These are phyloP conservation scores for Phenganax subtilis DNA, from an alignment of 92 coral and sea anemone species.

Conservation along the genomic window DNA sequence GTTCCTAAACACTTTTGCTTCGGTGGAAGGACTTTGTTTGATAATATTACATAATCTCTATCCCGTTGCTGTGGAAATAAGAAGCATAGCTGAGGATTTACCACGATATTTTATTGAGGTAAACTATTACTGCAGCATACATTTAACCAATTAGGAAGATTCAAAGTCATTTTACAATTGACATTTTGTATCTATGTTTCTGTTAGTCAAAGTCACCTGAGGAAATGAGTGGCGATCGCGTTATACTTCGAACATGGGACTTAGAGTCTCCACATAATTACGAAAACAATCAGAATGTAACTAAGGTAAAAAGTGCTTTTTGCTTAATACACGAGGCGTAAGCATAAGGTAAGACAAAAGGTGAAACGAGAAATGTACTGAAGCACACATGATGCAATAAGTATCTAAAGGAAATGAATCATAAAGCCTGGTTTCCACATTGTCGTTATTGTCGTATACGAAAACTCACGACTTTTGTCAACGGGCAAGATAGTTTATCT, in stretches of 20 bases:
- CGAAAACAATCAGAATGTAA: conserved; percentile 88
- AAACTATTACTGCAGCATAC: background rate
- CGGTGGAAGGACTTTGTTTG: conserved; percentile 72
- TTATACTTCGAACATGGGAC: conserved; percentile 89
- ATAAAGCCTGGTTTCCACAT: no score
- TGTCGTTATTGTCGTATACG: no score
- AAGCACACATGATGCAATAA: background rate
- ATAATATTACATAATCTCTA: conserved; percentile 79
- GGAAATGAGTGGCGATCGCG: conserved; percentile 78
- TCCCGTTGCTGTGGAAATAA: conserved; percentile 76
- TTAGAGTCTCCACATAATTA: conserved; percentile 91
- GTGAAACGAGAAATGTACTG: background rate
- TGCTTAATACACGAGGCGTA: no score
- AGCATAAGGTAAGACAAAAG: no score
- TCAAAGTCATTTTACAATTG: background rate
- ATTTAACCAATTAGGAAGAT: no score
- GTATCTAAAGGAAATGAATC: no score
- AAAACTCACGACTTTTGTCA: no score
- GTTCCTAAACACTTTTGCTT: conserved; percentile 80
- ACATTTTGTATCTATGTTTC: background rate
- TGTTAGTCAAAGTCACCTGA: conserved; percentile 47
- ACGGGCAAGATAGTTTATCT: no score
- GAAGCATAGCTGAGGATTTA: conserved; percentile 71
- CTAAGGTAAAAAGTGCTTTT: conserved; percentile 55
- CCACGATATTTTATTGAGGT: conserved; percentile 89